Conservation (phyloP, 2,888 invertebrate genomes). For the Tubulanus polymorphus region DNA sequence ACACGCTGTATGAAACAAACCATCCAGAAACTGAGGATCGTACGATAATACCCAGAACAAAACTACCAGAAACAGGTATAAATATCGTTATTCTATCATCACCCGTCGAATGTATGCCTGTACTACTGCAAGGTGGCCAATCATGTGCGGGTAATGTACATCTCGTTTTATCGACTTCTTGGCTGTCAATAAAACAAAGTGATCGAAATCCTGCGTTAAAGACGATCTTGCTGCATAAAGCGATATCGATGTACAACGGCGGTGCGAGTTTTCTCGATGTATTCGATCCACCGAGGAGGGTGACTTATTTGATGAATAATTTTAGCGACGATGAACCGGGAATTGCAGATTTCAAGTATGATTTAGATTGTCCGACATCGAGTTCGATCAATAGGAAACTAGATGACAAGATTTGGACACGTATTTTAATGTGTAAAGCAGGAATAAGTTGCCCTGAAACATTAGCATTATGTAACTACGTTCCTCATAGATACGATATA, state of each 20-base stretch:
- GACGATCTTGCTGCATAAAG: slow-evolving; percentile 23
- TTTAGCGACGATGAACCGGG: slow-evolving; percentile 16
- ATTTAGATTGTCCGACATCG: slow-evolving; percentile 30
- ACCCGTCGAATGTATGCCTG: slow-evolving; percentile 26
- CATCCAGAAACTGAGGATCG: slow-evolving; percentile 5
- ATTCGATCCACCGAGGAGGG: slow-evolving; percentile 23
- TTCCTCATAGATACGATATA: no score
- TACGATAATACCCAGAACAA: neutral
- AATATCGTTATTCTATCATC: slow-evolving; percentile 21
- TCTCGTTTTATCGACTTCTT: slow-evolving; percentile 23
- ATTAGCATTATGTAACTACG: slow-evolving; percentile 22
- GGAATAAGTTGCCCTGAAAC: slow-evolving; percentile 23
- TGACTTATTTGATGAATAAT: slow-evolving; percentile 29
- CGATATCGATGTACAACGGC: slow-evolving; percentile 30
- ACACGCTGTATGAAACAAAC: slow-evolving; percentile 5
- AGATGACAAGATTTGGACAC: slow-evolving; percentile 30
- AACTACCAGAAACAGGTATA: neutral
- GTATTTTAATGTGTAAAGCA: slow-evolving; percentile 22
- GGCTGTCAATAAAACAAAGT: slow-evolving; percentile 21
- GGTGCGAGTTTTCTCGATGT: slow-evolving; percentile 26
- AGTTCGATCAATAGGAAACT: slow-evolving; percentile 23
- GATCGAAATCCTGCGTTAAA: slow-evolving; percentile 7
- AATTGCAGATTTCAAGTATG: neutral
- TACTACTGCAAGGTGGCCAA: slow-evolving; percentile 25
- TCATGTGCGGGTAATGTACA: slow-evolving; percentile 25